Evolutionary conservation across 1,140 invertebrate genomes (phyloP).

Genomic region (Notospermus geniculatus): DNA sequence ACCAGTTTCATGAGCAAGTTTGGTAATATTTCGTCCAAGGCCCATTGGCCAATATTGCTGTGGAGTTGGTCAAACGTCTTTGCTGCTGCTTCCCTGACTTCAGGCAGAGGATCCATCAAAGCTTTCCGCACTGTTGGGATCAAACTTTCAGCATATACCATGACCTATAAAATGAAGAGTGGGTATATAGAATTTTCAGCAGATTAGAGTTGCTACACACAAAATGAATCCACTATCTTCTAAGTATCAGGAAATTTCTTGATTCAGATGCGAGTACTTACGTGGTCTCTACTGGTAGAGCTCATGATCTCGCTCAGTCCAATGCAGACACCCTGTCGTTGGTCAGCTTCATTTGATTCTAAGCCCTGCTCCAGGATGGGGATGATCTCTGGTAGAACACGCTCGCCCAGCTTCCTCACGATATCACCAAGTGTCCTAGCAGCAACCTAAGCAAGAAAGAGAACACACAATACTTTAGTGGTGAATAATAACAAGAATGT

Average conservation of each 20-base stretch:
- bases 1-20: conserved; percentile 80
- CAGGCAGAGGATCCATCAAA: conserved; percentile 86
- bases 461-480: background rate
- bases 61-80: conserved; percentile 96
- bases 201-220: too few species aligned
- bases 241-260: too few species aligned
- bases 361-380: conserved; percentile 93
- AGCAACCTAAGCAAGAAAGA: conserved; percentile 66
- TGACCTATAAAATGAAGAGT: conserved; percentile 45
- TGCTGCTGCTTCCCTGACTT: conserved; percentile 91
- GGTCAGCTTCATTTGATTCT: conserved; percentile 85
- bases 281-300: conserved; percentile 91
- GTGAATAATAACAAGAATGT: too few species aligned
- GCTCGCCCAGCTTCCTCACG: conserved; percentile 94
- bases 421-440: conserved; percentile 95
- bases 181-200: too few species aligned
- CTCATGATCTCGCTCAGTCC: conserved; percentile 97
- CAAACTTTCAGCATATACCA: conserved; percentile 76
- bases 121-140: conserved; percentile 96
- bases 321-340: conserved; percentile 96
- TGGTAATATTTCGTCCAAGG: conserved; percentile 96
- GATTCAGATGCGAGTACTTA: too few species aligned
- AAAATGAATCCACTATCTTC: too few species aligned
- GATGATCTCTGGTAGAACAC: conserved; percentile 96
- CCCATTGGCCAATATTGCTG: conserved; percentile 86